Evolutionary conservation across 1,140 invertebrate species (phyloP), one percentile per base, ranked within the genome.

Genomic region (Eupristina koningsbergeri): DNA sequence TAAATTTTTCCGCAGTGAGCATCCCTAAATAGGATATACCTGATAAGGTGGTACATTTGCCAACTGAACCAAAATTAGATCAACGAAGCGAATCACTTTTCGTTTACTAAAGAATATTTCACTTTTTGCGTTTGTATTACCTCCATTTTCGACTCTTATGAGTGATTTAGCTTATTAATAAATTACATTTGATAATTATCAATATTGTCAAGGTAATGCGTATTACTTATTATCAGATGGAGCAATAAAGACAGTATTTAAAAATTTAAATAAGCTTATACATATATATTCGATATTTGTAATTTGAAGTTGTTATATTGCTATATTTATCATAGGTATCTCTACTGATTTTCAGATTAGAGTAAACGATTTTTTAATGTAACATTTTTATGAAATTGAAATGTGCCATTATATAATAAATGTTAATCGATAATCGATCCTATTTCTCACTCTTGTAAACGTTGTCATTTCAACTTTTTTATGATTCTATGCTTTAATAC

Each of bases 31-130:
- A 73, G 81, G 63, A 83, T 77, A 39, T 36, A 36, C 45, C 41
- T 29, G 58, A 76, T 82, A 82, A 76, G 71, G 36, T 29, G 39
- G 53, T 29, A 34, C 31, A 22, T 26, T 26, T 53, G 29, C 29
- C 63, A 17, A 58, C 64, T 53, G 69, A 61, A 31, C 31, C 50
- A 26, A 61, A 82, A 82, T 82, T 58, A 64, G 71, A 82, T 58
- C 80, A n/a, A 36, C 53, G 34, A 29, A 71, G 34, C 78, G 64
- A 31, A 58, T 53, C 15, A 41, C 41, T n/a, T 69, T 8, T n/a
- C 11, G n/a, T 74, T 3, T 11, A 7, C 74, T 22, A 50, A 3
- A 31, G 61, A 58, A 74, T 26, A 22, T 13, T 58, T 29, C 9
- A 19, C 29, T 64, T 19, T 22, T 11, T 50, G 26, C 73, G n/a